Evolutionary conservation across 2,888 invertebrate species (phyloP), one percentile per base, ranked within the genome.

Genomic region (Drosophila putrida): DNA sequence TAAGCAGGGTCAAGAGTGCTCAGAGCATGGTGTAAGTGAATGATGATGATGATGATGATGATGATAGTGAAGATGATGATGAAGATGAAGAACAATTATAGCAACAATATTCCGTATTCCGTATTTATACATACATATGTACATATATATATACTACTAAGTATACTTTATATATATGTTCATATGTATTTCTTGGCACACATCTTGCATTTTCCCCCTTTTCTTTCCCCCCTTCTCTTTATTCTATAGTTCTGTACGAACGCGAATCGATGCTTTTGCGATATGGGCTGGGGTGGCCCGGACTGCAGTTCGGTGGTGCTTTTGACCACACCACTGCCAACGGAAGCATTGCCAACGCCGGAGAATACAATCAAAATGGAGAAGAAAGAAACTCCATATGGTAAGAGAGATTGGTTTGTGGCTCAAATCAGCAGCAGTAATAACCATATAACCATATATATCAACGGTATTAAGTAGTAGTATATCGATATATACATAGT

Each of bases 311-410:
- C 96, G 82, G 94, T 94, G 88, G 95, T 96, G 88, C 95, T 95
- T 63, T 93, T 95, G 76, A 95, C 95, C 41, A 95, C 95, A 54
- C 93, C 94, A 75, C 91, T 93, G 78, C 93, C 93, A 73, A 94
- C 94, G 67, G 93, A 94, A 80, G 93, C 93, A 74, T 90, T 93
- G 71, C 94, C 94, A 69, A 95, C 95, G 38, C 94, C 95, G 63
- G 93, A 93, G 80, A 93, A 93, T 90, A 93, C 94, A 72, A 94
- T 94, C 88, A 94, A 94, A 92, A 96, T 96, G 96, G 95, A 95
- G 92, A 96, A 96, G 93, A 97, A 96, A 94, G 97, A 96, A 94
- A 97, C 97, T 94, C 96, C 96, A 94, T 97, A 97, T 96, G 97
- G 97, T 97, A 96, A 95, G 96, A 71, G 49, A 54, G 64, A 68